Conservation (phyloP, 37 sponge, comb jelly and placozoan species). For the Sycon ciliatum region DNA sequence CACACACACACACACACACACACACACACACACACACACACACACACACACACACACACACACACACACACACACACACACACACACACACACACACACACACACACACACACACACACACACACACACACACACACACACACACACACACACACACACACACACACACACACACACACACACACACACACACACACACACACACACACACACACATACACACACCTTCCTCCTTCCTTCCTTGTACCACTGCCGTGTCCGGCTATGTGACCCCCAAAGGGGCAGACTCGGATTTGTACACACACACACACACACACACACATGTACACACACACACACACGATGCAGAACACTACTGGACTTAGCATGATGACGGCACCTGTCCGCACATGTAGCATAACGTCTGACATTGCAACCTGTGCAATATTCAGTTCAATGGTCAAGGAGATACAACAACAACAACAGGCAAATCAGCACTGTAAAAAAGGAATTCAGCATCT, state of each 20-base stretch:
- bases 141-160: conserved; percentile 17
- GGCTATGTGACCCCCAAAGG: too few species aligned
- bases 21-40: conserved; percentile 13
- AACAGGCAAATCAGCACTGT: background rate
- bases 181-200: conserved; percentile 30
- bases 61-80: background rate
- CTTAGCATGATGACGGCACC: too few species aligned
- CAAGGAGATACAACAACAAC: background rate
- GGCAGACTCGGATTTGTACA: too few species aligned
- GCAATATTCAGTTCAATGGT: background rate
- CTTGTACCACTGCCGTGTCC: too few species aligned
- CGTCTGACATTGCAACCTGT: background rate
- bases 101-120: background rate
- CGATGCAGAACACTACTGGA: too few species aligned
- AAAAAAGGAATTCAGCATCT: background rate
- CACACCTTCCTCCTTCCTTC: too few species aligned
- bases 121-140: conserved; percentile 8
- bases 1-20: background rate
- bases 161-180: conserved; percentile 34
- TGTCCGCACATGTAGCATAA: too few species aligned
- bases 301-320: too few species aligned
- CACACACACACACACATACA: conserved; percentile 36
- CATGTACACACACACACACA: too few species aligned
- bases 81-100: conserved; percentile 5
- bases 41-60: background rate